Conservation (phyloP, 2,113 vertebrate species). For the Edolisoma coerulescens region DNA sequence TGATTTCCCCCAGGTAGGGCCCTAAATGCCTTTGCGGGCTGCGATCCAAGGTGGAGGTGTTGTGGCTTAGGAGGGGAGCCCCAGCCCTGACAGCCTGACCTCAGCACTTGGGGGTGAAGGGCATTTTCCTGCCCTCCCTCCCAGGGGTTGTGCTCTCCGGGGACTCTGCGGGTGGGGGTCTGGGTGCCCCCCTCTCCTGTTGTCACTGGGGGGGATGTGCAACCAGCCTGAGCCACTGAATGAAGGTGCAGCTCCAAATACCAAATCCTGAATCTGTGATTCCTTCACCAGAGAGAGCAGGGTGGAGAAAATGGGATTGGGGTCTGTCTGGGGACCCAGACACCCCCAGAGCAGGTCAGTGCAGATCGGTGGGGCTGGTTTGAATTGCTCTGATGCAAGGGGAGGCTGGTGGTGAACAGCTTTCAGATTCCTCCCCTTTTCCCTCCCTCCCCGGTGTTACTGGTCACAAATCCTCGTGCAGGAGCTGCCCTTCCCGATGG, state of each 20-base stretch:
- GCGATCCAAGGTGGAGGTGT: background rate
- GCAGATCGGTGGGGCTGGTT: background rate
- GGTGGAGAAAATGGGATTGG: background rate
- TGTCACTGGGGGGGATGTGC: no score
- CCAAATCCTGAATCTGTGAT: rapidly evolving
- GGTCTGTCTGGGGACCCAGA: background rate
- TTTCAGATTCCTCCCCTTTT: background rate
- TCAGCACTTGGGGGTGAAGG: background rate
- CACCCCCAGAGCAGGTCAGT: background rate
- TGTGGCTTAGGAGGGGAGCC: background rate
- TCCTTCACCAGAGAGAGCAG: background rate
- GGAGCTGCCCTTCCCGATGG: rapidly evolving
- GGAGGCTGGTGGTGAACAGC: background rate
- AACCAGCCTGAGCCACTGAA: background rate
- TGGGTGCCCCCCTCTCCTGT: background rate
- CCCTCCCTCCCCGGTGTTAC: background rate
- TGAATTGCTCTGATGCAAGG: background rate
- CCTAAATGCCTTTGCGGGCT: constrained; percentile 1
- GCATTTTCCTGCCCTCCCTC: background rate
- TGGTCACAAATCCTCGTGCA: background rate
- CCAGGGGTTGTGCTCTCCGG: rapidly evolving
- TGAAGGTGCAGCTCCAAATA: background rate
- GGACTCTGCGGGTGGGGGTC: rapidly evolving
- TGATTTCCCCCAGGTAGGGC: constrained; percentile 58
- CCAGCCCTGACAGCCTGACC: background rate